Evolutionary conservation across 2,113 vertebrate species (phyloP), one percentile per base, ranked within the genome.

Genomic region (Brachypodius melanocephalos): DNA sequence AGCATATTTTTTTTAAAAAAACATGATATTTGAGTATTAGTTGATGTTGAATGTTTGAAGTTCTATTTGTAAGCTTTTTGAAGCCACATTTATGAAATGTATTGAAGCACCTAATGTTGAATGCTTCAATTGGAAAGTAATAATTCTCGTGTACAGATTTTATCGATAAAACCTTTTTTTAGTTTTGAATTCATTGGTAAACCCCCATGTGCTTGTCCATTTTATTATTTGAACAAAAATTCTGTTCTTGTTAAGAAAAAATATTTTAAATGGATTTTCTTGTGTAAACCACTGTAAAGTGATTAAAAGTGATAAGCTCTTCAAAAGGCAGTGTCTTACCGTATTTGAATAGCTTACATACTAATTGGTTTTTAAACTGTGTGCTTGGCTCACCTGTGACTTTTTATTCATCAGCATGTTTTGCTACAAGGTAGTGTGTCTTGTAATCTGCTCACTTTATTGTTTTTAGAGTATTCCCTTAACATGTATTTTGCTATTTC

Each of bases 361-460:
- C 74, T 97, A 95, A 96, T 96, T 96, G 95, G 91, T 94, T 97
- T 93, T 96, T 95, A 93, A 93, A 87, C 93, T 84, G 72, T 94
- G 88, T 95, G 74, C 49, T 72, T 93, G 75, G 54, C 84, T 97
- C 87, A 97, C 95, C 96, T 96, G 95, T 75, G 93, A 93, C 89
- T 96, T 96, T 94, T 93, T 95, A 62, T 91, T 94, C 90, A 78
- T 88, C 83, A 83, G 57, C 72, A 97, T 98, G 97, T 97, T 98
- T 97, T 98, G 97, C 95, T 98, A 97, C 91, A 97, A 98, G 97
- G 97, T 97, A 94, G 49, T 16, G n/a, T 89, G 15, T 93, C 68
- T 88, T 84, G 34, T 68, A 38, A 68, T 85, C 77, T 91, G 36
- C 59, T 93, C 68, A 10, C 48, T 84, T 14, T 58, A n/a, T 80